These are phyloP conservation scores for Apeltes quadracus DNA, from an alignment of 2,113 vertebrate species.

Conservation along the genomic window DNA sequence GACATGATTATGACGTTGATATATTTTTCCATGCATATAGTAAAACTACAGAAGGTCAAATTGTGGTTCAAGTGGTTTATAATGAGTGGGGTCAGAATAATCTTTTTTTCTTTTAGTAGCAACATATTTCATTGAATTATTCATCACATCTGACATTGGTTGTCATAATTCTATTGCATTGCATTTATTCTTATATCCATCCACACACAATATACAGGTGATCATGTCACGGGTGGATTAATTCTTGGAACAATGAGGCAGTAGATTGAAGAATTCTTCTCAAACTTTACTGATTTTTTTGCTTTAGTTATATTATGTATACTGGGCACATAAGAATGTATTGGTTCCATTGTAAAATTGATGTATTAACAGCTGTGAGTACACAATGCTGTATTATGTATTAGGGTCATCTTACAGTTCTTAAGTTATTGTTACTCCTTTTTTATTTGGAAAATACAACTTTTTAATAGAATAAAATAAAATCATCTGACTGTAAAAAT, in stretches of 20 bases:
- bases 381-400: constrained; percentile 4
- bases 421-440: constrained; percentile 36
- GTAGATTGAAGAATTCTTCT: constrained; percentile 21
- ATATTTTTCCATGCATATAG: constrained; percentile 14
- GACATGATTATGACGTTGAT: not conserved
- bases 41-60: constrained; percentile 30
- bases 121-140: constrained; percentile 6
- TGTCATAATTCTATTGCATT: constrained; percentile 34
- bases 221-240: constrained; percentile 18
- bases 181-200: constrained; percentile 53
- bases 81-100: constrained; percentile 1
- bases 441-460: constrained; percentile 3
- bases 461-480: constrained; percentile 12
- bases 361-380: constrained; percentile 26
- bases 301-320: constrained; percentile 36
- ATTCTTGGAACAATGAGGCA: constrained; percentile 17
- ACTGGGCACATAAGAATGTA: constrained; percentile 38
- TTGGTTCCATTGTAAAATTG: constrained; percentile 21
- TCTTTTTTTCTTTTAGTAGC: not conserved
- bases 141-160: constrained; percentile 6
- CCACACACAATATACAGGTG: constrained; percentile 22
- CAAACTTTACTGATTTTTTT: constrained; percentile 13
- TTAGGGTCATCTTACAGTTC: constrained; percentile 3
- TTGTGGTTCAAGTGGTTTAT: constrained; percentile 15
- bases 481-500: constrained; percentile 5